Evolutionary conservation across 2,113 vertebrate genomes (phyloP).

Genomic region (Muscicapa adusta): DNA sequence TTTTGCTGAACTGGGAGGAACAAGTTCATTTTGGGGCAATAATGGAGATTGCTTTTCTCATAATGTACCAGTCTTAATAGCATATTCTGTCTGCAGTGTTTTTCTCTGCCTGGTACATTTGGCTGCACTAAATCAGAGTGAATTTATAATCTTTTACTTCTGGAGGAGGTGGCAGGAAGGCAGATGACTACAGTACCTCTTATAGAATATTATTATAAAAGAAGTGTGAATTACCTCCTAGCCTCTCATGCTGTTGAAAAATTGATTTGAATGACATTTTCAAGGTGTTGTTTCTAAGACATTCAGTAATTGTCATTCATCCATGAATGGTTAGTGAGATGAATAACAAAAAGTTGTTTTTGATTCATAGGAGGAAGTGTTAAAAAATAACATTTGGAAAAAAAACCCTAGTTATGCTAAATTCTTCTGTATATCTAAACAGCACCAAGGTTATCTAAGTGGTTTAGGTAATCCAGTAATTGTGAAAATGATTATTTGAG

Average conservation of each 20-base stretch:
- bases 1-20: neutral
- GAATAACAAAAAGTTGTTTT: constrained; percentile 53
- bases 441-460: constrained; percentile 32
- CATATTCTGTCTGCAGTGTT: constrained; percentile 2
- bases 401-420: constrained; percentile 10
- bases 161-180: constrained; percentile 34
- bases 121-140: constrained; percentile 17
- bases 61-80: neutral
- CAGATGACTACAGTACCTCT: constrained; percentile 57
- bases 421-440: constrained; percentile 47
- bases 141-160: constrained; percentile 47
- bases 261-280: constrained; percentile 42
- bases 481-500: constrained; percentile 37
- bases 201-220: constrained; percentile 64
- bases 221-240: constrained; percentile 62
- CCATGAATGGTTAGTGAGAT: constrained; percentile 47
- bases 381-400: constrained; percentile 55
- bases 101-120: constrained; percentile 29
- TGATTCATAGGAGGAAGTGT: constrained; percentile 60
- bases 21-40: neutral
- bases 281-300: constrained; percentile 52
- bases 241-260: constrained; percentile 49
- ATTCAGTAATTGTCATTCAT: constrained; percentile 30
- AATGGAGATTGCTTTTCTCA: neutral
- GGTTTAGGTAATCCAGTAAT: constrained; percentile 37